These are phyloP conservation scores for Drosophila cardini DNA, from an alignment of 1,140 invertebrate genomes.

Conservation along the genomic window DNA sequence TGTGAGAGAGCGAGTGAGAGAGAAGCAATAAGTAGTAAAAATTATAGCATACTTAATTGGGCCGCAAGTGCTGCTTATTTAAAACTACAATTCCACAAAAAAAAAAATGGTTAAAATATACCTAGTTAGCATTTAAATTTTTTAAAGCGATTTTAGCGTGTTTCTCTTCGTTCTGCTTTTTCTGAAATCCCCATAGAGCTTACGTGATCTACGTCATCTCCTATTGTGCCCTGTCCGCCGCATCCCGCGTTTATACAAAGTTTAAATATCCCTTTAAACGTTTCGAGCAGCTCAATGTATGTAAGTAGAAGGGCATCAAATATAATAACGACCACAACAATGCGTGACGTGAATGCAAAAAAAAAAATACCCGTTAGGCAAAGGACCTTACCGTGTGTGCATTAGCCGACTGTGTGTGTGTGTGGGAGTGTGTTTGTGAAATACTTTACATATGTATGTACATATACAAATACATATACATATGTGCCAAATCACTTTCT, in stretches of 20 bases:
- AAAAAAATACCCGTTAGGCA: constrained; percentile 16
- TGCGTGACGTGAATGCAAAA: constrained; percentile 57
- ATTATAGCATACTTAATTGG: too few species aligned
- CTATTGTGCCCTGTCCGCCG: neutral
- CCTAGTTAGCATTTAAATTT: too few species aligned
- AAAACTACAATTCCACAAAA: too few species aligned
- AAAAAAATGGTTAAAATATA: too few species aligned
- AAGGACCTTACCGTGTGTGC: constrained; percentile 41
- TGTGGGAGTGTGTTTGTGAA: constrained; percentile 20
- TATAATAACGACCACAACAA: constrained; percentile 64
- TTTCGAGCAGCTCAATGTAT: constrained; percentile 20
- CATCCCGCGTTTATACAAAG: constrained; percentile 11
- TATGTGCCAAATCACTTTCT: constrained; percentile 57
- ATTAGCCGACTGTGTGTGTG: constrained; percentile 35
- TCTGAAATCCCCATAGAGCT: neutral
- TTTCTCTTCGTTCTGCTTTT: neutral
- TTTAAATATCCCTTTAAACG: constrained; percentile 55
- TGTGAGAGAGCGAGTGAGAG: too few species aligned
- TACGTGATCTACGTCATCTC: constrained; percentile 15
- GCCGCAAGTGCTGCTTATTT: too few species aligned
- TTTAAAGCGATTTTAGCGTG: too few species aligned
- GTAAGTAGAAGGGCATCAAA: constrained; percentile 53
- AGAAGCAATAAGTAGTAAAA: too few species aligned
- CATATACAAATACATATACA: constrained; percentile 31
- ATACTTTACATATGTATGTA: constrained; percentile 37